Evolutionary conservation across 2,113 vertebrate genomes (phyloP).

Genomic region (Cricetomys ansorgei): DNA sequence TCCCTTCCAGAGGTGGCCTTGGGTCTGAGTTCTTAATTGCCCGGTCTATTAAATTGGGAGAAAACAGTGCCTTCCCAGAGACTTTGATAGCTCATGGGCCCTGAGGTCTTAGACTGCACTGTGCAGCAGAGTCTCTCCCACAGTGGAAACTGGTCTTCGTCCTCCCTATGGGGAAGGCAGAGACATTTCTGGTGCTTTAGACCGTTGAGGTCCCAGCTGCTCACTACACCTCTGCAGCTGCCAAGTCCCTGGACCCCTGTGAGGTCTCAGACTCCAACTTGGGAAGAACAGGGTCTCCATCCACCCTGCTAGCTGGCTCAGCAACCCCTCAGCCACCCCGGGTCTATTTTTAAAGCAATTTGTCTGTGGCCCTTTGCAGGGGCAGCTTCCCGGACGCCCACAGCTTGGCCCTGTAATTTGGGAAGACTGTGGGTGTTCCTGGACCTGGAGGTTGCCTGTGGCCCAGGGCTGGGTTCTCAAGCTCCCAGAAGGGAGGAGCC

Average conservation of each 20-base stretch:
- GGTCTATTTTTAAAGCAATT: constrained; percentile 89
- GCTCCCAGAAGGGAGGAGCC: constrained; percentile 57
- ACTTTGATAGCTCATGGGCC: background rate
- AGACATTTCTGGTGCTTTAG: background rate
- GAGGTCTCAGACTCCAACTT: background rate
- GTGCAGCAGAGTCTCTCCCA: background rate
- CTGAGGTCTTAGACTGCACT: background rate
- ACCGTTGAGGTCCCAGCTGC: background rate
- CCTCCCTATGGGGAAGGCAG: background rate
- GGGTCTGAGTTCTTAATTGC: background rate
- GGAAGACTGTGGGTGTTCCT: constrained; percentile 85
- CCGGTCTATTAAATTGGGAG: background rate
- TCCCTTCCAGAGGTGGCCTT: constrained; percentile 21
- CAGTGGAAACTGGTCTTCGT: background rate
- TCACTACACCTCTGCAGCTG: background rate
- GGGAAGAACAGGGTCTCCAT: background rate
- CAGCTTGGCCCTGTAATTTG: constrained; percentile 85
- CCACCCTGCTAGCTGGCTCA: background rate
- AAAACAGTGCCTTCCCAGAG: background rate
- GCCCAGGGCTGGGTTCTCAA: constrained; percentile 69
- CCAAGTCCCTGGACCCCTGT: background rate
- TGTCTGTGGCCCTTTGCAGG: constrained; percentile 65
- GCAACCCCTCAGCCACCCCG: background rate
- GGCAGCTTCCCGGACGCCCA: constrained; percentile 58
- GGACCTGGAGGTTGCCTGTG: constrained; percentile 74